A percentile compares a stretch with the other conserved stretches of the same genome.
Conservation (phyloP, 2,888 invertebrate species). For the Orthosia gothica region DNA sequence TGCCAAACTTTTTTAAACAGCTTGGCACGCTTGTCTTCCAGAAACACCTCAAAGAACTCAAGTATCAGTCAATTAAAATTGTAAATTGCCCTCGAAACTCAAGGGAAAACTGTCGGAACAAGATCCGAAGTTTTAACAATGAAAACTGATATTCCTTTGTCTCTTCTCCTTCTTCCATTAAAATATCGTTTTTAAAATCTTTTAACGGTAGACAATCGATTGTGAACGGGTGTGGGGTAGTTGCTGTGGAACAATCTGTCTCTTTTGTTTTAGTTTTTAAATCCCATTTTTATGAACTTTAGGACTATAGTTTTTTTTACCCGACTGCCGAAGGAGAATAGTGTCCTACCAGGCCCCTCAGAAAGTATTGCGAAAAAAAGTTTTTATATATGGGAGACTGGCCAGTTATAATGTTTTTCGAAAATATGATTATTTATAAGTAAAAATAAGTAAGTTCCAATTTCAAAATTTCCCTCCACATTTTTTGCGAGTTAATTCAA, state of each 20-base stretch:
- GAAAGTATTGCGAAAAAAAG: no score
- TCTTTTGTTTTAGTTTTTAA: conserved; percentile 36
- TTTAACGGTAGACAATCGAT: conserved; percentile 36
- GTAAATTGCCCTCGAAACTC: conserved; percentile 10
- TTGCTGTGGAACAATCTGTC: background rate
- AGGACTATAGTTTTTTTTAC: no score
- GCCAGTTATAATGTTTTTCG: no score
- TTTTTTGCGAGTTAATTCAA: no score
- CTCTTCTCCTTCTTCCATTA: conserved; percentile 18
- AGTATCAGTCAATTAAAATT: conserved; percentile 30
- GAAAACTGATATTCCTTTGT: conserved; percentile 56
- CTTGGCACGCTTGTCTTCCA: background rate
- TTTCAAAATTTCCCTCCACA: no score
- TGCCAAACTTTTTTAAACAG: background rate
- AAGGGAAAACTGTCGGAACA: conserved; percentile 18
- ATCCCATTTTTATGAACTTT: background rate
- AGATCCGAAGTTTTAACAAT: conserved; percentile 42
- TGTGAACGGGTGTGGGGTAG: conserved; percentile 9
- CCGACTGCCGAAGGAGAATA: no score
- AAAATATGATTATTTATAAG: no score
- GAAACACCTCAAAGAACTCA: conserved; percentile 10
- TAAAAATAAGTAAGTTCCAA: no score
- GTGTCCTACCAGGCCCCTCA: no score
- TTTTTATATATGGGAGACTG: no score
- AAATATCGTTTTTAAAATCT: conserved; percentile 45